These are phyloP conservation scores for Brachypodius melanocephalos DNA, from an alignment of 2,113 vertebrate species.

Conservation along the genomic window DNA sequence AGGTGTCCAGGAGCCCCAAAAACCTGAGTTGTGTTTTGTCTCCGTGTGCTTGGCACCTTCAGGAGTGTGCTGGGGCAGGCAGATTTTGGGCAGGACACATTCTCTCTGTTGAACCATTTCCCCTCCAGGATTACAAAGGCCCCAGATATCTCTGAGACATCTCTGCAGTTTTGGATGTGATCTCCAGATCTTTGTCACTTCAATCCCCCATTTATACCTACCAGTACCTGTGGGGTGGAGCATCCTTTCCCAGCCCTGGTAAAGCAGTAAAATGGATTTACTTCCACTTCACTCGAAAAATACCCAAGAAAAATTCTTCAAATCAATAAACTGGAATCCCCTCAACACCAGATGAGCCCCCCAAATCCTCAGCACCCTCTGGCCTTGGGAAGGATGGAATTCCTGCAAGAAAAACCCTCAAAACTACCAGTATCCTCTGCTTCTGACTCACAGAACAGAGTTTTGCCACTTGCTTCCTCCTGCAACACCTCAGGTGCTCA, in stretches of 20 bases:
- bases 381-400: neutral
- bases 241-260: neutral
- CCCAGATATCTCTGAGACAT: neutral
- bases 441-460: neutral
- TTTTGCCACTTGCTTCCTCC: neutral
- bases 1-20: neutral
- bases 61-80: neutral
- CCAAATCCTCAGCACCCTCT: neutral
- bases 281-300: neutral
- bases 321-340: neutral
- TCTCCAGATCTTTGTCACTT: neutral
- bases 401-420: neutral
- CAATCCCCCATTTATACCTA: neutral
- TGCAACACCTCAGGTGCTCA: neutral
- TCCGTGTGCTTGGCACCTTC: neutral
- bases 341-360: neutral
- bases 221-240: neutral
- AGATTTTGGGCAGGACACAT: neutral
- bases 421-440: neutral
- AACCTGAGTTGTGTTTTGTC: neutral
- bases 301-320: neutral
- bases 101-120: neutral
- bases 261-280: neutral
- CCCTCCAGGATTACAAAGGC: neutral
- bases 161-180: neutral